These are phyloP conservation scores for Sesamia inferens DNA, from an alignment of 2,888 invertebrate genomes.

Conservation along the genomic window DNA sequence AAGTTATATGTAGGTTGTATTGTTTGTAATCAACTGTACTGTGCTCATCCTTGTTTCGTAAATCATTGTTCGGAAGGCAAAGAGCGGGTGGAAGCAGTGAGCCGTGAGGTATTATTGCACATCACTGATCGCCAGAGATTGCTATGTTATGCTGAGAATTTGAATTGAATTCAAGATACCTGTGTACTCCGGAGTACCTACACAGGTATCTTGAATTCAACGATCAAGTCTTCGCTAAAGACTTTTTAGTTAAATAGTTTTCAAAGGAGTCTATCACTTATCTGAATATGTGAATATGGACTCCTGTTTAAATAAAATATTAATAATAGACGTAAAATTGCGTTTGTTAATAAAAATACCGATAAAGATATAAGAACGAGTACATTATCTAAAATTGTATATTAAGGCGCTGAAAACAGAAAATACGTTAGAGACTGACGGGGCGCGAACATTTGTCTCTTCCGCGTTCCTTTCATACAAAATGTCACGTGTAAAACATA, in stretches of 20 bases:
- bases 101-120: background rate
- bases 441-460: no score
- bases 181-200: background rate
- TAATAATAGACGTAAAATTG: no score
- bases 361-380: no score
- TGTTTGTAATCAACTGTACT: no score
- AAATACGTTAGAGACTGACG: background rate
- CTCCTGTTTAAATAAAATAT: background rate
- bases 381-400: no score
- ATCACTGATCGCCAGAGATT: conserved; percentile 1
- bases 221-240: background rate
- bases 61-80: background rate
- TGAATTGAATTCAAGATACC: no score
- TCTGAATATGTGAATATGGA: background rate
- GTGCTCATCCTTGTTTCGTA: background rate
- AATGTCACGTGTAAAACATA: no score
- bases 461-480: no score
- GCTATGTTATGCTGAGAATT: background rate
- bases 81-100: conserved; percentile 19
- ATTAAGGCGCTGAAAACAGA: background rate
- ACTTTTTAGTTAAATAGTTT: no score
- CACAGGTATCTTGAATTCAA: background rate
- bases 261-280: background rate
- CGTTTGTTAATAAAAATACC: no score
- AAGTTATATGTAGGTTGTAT: no score